Evolutionary conservation across 1,140 invertebrate genomes (phyloP).

Genomic region (Thaumetopoea pityocampa): DNA sequence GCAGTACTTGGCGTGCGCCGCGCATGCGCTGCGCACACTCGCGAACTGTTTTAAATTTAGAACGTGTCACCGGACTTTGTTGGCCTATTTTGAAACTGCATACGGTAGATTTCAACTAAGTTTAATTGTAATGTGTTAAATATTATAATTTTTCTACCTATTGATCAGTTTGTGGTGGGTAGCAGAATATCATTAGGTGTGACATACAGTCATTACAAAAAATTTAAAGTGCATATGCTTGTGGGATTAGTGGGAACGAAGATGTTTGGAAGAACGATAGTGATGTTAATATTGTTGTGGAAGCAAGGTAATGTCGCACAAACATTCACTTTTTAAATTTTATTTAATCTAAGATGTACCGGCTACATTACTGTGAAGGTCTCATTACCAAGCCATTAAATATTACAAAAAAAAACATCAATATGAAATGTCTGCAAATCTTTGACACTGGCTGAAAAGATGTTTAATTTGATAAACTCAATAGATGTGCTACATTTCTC

Average conservation of each 20-base stretch:
- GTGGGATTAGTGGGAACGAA: slow-evolving; percentile 6
- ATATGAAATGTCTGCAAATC: too few species aligned
- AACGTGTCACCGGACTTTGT: slow-evolving; percentile 48
- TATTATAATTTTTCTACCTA: slow-evolving; percentile 11
- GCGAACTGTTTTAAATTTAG: slow-evolving; percentile 65
- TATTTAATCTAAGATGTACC: too few species aligned
- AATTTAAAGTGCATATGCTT: not conserved
- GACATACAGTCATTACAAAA: slow-evolving; percentile 8
- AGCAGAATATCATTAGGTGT: slow-evolving; percentile 4
- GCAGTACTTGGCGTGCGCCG: slow-evolving; percentile 18
- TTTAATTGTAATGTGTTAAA: slow-evolving; percentile 23
- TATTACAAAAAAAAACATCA: too few species aligned
- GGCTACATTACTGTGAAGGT: too few species aligned
- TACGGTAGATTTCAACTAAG: slow-evolving; percentile 39
- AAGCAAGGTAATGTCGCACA: slow-evolving; percentile 37
- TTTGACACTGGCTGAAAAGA: too few species aligned
- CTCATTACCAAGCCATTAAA: too few species aligned
- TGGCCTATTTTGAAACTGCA: slow-evolving; percentile 57
- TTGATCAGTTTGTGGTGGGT: slow-evolving; percentile 6
- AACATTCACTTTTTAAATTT: too few species aligned
- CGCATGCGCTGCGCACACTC: slow-evolving; percentile 53
- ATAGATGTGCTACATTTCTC: too few species aligned
- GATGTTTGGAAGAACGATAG: slow-evolving; percentile 11
- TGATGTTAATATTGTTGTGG: slow-evolving; percentile 31
- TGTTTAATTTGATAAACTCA: too few species aligned